Percentiles rank a stretch among this genome's conserved stretches.
Conservation (phyloP, 2,113 vertebrate species). For the Leucopsar rothschildi region DNA sequence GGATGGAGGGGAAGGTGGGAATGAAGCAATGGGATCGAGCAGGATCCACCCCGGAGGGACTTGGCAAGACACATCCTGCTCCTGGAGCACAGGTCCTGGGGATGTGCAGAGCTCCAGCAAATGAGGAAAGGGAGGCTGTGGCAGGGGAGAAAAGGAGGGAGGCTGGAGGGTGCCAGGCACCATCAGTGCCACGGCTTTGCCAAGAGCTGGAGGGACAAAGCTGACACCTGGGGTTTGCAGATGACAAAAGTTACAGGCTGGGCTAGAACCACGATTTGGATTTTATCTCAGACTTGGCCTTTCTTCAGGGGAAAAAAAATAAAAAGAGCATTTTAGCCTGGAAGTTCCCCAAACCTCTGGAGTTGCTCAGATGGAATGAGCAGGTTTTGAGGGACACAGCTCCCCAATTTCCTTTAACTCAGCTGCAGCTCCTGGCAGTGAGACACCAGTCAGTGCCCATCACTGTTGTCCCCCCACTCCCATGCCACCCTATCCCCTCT, state of each 20-base stretch:
- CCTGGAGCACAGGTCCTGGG: not conserved
- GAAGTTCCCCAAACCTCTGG: not conserved
- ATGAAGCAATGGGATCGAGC: not conserved
- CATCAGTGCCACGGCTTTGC: not conserved
- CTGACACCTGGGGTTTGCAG: not conserved
- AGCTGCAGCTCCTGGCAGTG: not conserved
- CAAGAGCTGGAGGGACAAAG: not conserved
- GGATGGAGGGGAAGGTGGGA: not conserved
- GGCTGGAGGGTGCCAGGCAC: not conserved
- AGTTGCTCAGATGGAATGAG: not conserved
- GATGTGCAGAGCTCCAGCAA: not conserved
- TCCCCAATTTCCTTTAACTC: not conserved
- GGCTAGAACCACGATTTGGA: not conserved
- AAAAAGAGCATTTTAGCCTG: not conserved
- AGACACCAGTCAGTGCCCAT: not conserved
- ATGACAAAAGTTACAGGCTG: not conserved
- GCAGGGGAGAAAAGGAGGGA: not conserved
- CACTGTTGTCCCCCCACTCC: not conserved
- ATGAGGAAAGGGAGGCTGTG: not conserved
- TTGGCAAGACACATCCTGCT: not conserved
- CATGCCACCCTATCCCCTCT: rapidly evolving
- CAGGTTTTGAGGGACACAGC: not conserved
- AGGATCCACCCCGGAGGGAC: not conserved
- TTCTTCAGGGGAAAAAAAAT: not conserved
- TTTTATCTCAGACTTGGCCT: not conserved